Conservation (phyloP, 2,888 invertebrate species). For the Stictocephala bisonia region DNA sequence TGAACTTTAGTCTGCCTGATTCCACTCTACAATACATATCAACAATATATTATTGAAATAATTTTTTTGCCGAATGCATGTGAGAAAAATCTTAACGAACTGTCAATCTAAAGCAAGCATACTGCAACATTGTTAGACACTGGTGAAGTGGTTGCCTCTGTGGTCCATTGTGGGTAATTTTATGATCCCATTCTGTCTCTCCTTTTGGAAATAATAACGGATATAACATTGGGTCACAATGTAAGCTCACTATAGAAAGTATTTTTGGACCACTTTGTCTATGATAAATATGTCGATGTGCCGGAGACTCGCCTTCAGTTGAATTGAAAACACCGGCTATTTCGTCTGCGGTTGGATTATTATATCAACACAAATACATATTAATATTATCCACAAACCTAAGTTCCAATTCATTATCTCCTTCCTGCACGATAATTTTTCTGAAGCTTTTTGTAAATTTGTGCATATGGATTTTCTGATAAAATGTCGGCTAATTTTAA, state of each 20-base stretch:
- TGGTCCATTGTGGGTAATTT: constrained; percentile 16
- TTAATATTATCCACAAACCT: constrained; percentile 7
- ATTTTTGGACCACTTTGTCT: background rate
- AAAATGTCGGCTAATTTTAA: no score
- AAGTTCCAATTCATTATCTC: background rate
- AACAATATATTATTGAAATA: constrained; percentile 17
- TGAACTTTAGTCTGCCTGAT: background rate
- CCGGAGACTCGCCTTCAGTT: background rate
- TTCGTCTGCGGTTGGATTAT: constrained; percentile 14
- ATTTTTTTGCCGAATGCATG: constrained; percentile 17
- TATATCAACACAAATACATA: constrained; percentile 6
- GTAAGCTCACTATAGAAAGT: background rate
- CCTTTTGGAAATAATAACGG: constrained; percentile 17
- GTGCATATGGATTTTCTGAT: constrained; percentile 3
- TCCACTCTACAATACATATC: constrained; percentile 10
- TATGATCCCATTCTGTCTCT: constrained; percentile 4
- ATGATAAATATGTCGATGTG: constrained; percentile 2
- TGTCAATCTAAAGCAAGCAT: constrained; percentile 2
- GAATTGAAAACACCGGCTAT: constrained; percentile 5
- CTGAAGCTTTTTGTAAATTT: background rate
- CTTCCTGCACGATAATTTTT: background rate
- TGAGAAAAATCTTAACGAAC: background rate
- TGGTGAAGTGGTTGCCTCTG: background rate
- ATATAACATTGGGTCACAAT: constrained; percentile 16
- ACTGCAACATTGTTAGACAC: constrained; percentile 8